phyloP scores from a whole-genome alignment of 2,888 invertebrate species.

The Scaptomyza caliginosa region DNA sequence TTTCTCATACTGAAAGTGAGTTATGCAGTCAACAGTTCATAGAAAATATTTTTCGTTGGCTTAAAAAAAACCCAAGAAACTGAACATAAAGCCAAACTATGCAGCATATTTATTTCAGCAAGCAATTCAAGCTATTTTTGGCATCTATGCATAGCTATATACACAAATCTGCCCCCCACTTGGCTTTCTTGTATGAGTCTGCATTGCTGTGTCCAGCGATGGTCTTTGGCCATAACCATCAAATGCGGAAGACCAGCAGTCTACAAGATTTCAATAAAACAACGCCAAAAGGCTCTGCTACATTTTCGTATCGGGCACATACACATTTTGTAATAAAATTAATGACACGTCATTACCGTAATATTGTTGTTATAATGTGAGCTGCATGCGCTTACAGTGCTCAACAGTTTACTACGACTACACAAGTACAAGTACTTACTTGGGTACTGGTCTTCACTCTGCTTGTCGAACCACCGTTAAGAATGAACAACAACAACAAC shows the following conservation, averaged over 20 bases:
- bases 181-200: slow-evolving; percentile 24
- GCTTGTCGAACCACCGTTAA: slow-evolving; percentile 48
- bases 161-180: slow-evolving; percentile 4
- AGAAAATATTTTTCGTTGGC: slow-evolving; percentile 62
- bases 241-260: slow-evolving; percentile 74
- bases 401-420: slow-evolving; percentile 12
- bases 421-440: slow-evolving; percentile 18
- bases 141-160: slow-evolving; percentile 18
- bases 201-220: not conserved
- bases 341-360: slow-evolving; percentile 78
- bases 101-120: slow-evolving; percentile 59
- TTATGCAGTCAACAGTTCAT: slow-evolving; percentile 77
- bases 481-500: slow-evolving; percentile 15
- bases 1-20: slow-evolving; percentile 59
- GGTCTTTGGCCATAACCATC: slow-evolving; percentile 35
- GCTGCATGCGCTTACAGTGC: slow-evolving; percentile 43
- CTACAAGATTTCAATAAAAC: slow-evolving; percentile 66
- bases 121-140: slow-evolving; percentile 52
- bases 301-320: slow-evolving; percentile 45
- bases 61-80: slow-evolving; percentile 13
- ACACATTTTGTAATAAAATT: slow-evolving; percentile 78
- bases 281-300: slow-evolving; percentile 58
- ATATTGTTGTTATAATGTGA: slow-evolving; percentile 75
- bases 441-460: slow-evolving; percentile 14
- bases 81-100: slow-evolving; percentile 16